Base-by-base conservation (phyloP, 2,113 vertebrate species). In the Vulpes ferrilata region DNA sequence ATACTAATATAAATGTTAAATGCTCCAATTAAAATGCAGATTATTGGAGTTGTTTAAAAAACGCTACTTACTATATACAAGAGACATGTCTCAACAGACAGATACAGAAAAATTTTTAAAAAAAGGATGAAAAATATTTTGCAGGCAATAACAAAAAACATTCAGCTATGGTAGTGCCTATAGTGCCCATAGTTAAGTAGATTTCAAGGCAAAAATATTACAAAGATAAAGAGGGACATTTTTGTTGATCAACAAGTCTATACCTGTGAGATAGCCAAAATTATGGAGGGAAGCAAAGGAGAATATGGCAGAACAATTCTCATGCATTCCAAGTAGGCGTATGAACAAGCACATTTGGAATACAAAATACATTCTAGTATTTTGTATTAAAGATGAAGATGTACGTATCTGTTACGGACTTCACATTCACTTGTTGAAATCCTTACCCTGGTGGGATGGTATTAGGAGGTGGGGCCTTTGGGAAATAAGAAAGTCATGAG, bases 131-230 rank as follows among this genome's bases (percentile, higher is more conserved):
- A 73, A 81, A 87, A 43, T 38, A 32, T 19, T 76, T 78, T 84
- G 17, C 23, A 84, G 79, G 60, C 7, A 71, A 60, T 89, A 89
- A 79, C 51, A 8, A 27, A 82, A 86, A 73, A 16, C 64, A 53
- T 13, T 67, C 57, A 78, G 19, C 12, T 64, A 48, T 48, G 38
- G 87, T 73, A 65, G 51, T 60, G n/a, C 7, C 25, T 2, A 43
- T 43, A 7, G 43, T 43, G 43, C 43, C 43, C 43, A 43, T 43
- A 83, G 74, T 11, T 67, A 88, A 89, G 7, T 27, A 93, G 35
- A 83, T 59, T 88, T 93, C 79, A 88, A 96, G 32, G 43, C 27
- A 90, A 51, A 80, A 67, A 59, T 4, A n/a, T 71, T 62, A 51
- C 7, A 48, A 81, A 90, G 43, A 48, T 57, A 67, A 84, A 78